Conservation (phyloP, 2,888 invertebrate species). For the Drosophila tripunctata region DNA sequence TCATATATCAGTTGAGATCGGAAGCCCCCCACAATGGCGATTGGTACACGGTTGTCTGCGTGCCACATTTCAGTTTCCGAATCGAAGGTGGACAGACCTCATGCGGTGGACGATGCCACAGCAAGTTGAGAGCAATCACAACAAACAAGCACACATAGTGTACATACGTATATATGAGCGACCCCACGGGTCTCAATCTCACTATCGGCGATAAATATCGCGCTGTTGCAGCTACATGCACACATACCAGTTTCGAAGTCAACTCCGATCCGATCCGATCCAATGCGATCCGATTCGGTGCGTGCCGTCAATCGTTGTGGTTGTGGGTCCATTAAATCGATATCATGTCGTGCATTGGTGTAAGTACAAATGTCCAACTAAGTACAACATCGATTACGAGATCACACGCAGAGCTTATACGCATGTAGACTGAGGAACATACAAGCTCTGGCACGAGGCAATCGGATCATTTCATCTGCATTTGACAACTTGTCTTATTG, state of each 20-base stretch:
- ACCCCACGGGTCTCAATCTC: conserved; percentile 45
- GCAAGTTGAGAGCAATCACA: conserved; percentile 17
- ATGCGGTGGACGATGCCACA: conserved; percentile 24
- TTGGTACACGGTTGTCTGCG: conserved; percentile 22
- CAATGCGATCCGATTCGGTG: conserved; percentile 43
- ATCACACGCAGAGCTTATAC: conserved; percentile 79
- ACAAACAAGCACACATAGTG: conserved; percentile 13
- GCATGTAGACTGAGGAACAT: no score
- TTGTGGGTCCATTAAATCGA: conserved; percentile 77
- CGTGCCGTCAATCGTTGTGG: conserved; percentile 69
- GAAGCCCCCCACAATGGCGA: conserved; percentile 30
- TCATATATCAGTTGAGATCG: conserved; percentile 41
- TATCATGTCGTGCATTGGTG: conserved; percentile 77
- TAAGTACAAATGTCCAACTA: conserved; percentile 72
- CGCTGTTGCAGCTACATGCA: conserved; percentile 42
- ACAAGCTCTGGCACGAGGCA: conserved; percentile 50
- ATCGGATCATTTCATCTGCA: conserved; percentile 1
- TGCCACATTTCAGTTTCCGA: conserved; percentile 22
- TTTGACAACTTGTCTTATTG: conserved; percentile 37
- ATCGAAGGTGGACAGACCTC: conserved; percentile 20
- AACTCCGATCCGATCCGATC: not conserved
- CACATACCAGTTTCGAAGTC: conserved; percentile 5
- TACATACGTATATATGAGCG: conserved; percentile 2
- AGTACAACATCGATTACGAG: conserved; percentile 81
- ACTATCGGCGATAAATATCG: conserved; percentile 69